Evolutionary conservation across 2,113 vertebrate genomes (phyloP), one percentile per base, ranked within the genome.

Genomic region (Chionis minor): DNA sequence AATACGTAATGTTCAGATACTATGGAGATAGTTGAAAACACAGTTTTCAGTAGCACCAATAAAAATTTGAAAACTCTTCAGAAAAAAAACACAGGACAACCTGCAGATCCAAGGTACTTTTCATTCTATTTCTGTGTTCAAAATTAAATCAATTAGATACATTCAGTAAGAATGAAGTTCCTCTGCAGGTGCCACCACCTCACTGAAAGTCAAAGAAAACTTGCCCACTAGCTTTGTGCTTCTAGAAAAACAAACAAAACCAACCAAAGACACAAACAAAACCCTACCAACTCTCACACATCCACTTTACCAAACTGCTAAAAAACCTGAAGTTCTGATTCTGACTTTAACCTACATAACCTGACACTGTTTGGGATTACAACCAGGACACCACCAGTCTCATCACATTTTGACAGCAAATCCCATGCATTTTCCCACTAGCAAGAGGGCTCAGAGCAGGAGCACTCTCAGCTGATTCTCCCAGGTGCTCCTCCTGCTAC

Each of bases 391-490:
- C 26, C 56, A 42, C 4, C 20, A 81, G 52, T 59, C n/a, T 28
- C 35, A 73, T 80, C 86, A 93, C 9, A 65, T 86, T 90, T 83
- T 93, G 75, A 95, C 82, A 96, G 91, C 24, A 92, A 96, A 83
- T 83, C 71, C 80, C 86, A 67, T 23, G 81, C 35, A 52, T 81
- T 92, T 92, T 55, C 79, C 42, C 47, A 78, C 24, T 47, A 62
- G 35, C 24, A 70, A 62, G 32, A 59, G 7, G 27, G 28, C 59
- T 86, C 54, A 38, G 58, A 70, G 20, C 20, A 77, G 51, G 9
- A 90, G n/a, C 4, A 26, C 40, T 61, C 58, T 66, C 62, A 74
- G 3, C 42, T 67, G 51, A 33, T 86, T 83, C 56, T 94, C 67
- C 23, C 32, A 54, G 75, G 54, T 83, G 13, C 14, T 71, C 16